These are phyloP conservation scores for Dermatemys mawii DNA, from an alignment of 2,113 vertebrate species.

Conservation along the genomic window DNA sequence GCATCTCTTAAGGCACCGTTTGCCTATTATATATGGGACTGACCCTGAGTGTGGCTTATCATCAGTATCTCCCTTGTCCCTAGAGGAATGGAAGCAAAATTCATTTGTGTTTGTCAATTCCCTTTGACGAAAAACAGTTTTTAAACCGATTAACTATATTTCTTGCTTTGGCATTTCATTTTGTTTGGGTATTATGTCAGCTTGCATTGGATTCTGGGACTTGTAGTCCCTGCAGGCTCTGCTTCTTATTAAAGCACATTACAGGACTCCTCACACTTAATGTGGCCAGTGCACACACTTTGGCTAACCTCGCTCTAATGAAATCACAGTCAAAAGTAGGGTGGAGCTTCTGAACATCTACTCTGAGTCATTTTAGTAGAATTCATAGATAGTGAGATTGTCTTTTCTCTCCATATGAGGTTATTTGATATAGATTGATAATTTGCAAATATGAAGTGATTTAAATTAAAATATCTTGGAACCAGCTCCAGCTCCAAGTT, in stretches of 20 bases:
- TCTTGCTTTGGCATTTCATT: background rate
- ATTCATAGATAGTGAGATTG: slow-evolving; percentile 1
- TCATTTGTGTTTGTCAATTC: background rate
- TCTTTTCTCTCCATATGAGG: slow-evolving; percentile 22
- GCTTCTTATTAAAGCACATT: background rate
- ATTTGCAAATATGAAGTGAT: background rate
- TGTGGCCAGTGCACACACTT: background rate
- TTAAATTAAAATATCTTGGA: background rate
- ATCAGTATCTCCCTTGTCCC: background rate
- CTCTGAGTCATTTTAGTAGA: slow-evolving; percentile 51
- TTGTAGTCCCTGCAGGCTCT: background rate
- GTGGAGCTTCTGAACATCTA: slow-evolving; percentile 23
- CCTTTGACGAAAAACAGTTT: background rate
- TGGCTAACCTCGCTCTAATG: slow-evolving; percentile 15
- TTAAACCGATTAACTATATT: background rate
- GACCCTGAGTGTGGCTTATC: background rate
- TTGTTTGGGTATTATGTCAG: background rate
- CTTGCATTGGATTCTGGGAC: background rate
- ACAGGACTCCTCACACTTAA: background rate
- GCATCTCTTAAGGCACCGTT: background rate
- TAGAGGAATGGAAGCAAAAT: background rate
- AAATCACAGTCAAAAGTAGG: slow-evolving; percentile 39
- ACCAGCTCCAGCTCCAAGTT: background rate
- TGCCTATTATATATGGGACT: background rate
- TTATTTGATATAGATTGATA: background rate